Base-by-base conservation (phyloP, 2,888 invertebrate genomes). In the Lobophora halterata region DNA sequence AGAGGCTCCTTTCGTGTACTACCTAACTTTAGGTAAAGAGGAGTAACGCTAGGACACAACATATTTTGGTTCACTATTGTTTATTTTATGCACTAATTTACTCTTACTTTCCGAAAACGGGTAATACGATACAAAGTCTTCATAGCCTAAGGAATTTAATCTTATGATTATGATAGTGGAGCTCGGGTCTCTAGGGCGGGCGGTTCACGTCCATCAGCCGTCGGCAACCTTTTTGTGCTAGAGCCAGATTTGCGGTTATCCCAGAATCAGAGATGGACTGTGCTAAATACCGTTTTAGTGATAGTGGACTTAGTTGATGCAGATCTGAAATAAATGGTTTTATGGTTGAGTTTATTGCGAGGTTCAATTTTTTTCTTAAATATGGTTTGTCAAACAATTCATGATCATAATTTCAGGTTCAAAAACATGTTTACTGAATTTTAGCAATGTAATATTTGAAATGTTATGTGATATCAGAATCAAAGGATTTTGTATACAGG, bases 211-310 rank as follows among this genome's bases (percentile, higher is more conserved):
- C 43, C 41, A 48, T 49, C 49, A 49, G 49, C 40, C 42, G 26
- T 40, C 43, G 52, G 42, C 45, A 46, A 52, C 52, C 55, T 51
- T 49, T 44, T 28, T 32, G 47, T 37, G 47, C 52, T 39, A 3
- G 37, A 39, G 40, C 41, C 32, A 49, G 49, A 49, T 53, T 50
- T 51, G 53, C 40, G 55, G 53, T 44, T 16, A 41, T 33, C 45
- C 43, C 35, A 31, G 41, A 45, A 43, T 44, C 30, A 43, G 36
- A 40, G 44, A 44, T 46, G 32, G 34, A 18, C 33, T 30, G 31
- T 35, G 35, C 32, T 39, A 40, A 47, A 38, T 44, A 35, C 38
- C 33, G 20, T 36, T 38, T 29, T 19, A 3, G 28, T 36, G n/a
- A n/a, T n/a, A n/a, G n/a, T 43, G 41, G 37, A 29, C 37, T 30